Conservation (phyloP, 2,797 vertebrate species). For the Clangula hyemalis region DNA sequence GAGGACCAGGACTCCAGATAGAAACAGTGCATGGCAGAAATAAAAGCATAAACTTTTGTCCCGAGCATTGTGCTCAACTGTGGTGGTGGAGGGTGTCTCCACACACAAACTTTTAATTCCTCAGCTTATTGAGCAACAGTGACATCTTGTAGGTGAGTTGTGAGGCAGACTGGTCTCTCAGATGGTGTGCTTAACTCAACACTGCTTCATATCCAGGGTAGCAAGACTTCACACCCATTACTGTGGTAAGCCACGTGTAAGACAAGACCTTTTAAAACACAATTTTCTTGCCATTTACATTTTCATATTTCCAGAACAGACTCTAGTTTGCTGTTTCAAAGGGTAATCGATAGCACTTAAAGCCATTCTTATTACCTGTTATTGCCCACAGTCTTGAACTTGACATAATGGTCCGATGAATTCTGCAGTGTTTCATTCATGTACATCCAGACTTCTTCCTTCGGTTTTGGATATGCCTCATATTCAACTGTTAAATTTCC, state of each 20-base stretch:
- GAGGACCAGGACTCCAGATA: background rate
- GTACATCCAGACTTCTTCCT: conserved; percentile 87
- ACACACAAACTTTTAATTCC: background rate
- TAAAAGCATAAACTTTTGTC: background rate
- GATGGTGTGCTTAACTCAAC: fast-evolving
- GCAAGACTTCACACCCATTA: background rate
- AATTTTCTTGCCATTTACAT: background rate
- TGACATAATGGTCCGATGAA: conserved; percentile 90
- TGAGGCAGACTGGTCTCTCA: background rate
- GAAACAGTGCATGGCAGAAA: background rate
- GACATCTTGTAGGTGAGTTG: fast-evolving
- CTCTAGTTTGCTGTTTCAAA: background rate
- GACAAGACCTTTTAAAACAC: background rate
- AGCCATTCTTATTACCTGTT: conserved; percentile 83
- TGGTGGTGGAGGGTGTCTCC: background rate
- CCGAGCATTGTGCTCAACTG: background rate
- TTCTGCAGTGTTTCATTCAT: conserved; percentile 85
- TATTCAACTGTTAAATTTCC: conserved; percentile 87
- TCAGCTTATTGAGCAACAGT: background rate
- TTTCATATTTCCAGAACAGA: background rate
- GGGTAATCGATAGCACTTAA: background rate
- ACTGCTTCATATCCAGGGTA: background rate
- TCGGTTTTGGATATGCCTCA: conserved; percentile 89
- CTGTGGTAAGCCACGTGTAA: background rate
- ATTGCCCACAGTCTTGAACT: conserved; percentile 79